Base-by-base conservation (phyloP, 2,113 vertebrate genomes). In the Lycocorax pyrrhopterus region DNA sequence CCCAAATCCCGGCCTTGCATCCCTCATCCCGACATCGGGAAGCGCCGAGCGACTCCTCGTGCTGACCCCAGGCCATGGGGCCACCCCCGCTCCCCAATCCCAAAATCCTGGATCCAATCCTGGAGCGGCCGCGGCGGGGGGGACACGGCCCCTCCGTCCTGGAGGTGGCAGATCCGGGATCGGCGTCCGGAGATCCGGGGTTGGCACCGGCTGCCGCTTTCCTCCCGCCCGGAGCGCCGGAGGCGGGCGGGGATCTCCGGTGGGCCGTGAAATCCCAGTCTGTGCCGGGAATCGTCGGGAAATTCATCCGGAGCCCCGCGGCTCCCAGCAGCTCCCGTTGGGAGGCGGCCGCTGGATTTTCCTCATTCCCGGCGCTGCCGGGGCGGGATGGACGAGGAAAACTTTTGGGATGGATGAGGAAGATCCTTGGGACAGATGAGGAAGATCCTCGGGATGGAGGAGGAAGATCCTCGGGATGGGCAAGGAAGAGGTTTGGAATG, bases 131-230 rank as follows among this genome's bases (percentile, higher is more conserved):
- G 11, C 11, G 25, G n/a, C n/a, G n/a, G 23, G n/a, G 25, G 11
- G n/a, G 25, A 26, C 16, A 10, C n/a, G n/a, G 10, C 56, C 56
- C 22, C 56, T 59, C 32, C 20, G 2, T 15, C 20, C 33, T 6
- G 32, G 32, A 10, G 15, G 58, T 22, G n/a, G 9, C 10, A 3
- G 51, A 41, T 18, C 37, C 8, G 6, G 69, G 69, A 55, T 14
- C 1, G 30, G 30, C 16, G 15, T 2, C 51, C 16, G 16, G 29
- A 43, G 69, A 19, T 19, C 69, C 0, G 6, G 8, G 8, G 4
- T 26, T 37, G 83, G 64, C 62, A 21, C 21, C 19, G 4, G 22
- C 46, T 21, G 10, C 44, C 62, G 44, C 44, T 87, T 72, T 74
- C 47, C 80, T 79, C 52, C 72, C 72, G 4, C 27, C 46, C 47